A percentile compares a stretch with the other conserved stretches of the same genome.
phyloP scores from a whole-genome alignment of 2,113 vertebrate species.

The Suricata suricatta region DNA sequence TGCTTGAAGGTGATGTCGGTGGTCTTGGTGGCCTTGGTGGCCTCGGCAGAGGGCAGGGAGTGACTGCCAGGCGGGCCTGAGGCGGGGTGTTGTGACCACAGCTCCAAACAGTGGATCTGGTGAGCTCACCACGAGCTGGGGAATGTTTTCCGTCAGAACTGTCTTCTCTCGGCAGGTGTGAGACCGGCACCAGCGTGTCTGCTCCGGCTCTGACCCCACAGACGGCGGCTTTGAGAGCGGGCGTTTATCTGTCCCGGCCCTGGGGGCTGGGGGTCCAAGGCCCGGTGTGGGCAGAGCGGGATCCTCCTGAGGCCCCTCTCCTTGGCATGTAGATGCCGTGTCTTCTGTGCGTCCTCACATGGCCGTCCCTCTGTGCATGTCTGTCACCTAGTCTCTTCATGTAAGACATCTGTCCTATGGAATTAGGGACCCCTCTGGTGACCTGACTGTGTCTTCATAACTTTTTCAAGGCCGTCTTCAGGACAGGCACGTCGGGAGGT shows the following conservation, averaged over 20 bases:
- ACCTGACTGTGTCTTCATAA: background rate
- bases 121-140: rapidly evolving
- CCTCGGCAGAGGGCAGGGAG: background rate
- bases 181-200: rapidly evolving
- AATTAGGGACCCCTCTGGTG: background rate
- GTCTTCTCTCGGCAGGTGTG: background rate
- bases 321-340: background rate
- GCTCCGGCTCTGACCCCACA: no score
- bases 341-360: rapidly evolving
- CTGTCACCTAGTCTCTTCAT: no score
- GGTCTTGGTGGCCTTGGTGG: background rate
- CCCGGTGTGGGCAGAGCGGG: background rate
- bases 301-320: background rate
- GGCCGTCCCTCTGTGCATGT: rapidly evolving
- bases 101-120: rapidly evolving
- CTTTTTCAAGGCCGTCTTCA: background rate
- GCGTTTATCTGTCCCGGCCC: rapidly evolving
- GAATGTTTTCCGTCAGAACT: rapidly evolving
- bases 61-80: rapidly evolving
- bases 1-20: rapidly evolving
- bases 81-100: rapidly evolving
- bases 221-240: background rate
- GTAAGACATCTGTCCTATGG: background rate
- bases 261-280: rapidly evolving
- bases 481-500: background rate